Base-by-base conservation (phyloP, 92 coral and sea anemone genomes). In the Nematostella vectensis region DNA sequence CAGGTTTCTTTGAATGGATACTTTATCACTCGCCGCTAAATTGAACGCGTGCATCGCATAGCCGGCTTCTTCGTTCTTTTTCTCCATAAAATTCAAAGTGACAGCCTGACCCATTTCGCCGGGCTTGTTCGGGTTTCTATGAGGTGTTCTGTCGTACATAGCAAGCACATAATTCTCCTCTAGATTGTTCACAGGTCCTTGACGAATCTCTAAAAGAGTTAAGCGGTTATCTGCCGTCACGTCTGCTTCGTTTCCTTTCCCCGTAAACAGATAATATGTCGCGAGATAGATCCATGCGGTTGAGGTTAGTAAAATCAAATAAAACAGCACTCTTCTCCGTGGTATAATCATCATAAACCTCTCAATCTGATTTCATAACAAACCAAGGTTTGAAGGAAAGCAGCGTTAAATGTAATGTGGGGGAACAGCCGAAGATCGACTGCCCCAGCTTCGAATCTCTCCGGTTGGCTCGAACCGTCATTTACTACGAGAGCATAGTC, bases 31-130 rank as follows among this genome's bases (percentile, higher is more conserved):
- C 13, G 76, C 95, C 19, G 76, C 82, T 38, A 76, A 77, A 57
- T 91, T 91, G 61, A 91, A 91, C 8, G 98, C 94, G 58, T 86
- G 89, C 22, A 72, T 76, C 2, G 68, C 80, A 58, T 81, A 91
- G 38, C 98, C 98, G 51, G 85, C 86, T 28, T 83, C 71, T 65
- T 91, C 98, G 47, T 87, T 63, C 57, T 74, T 75, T 69, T 91
- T 91, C 66, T 91, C 98, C 67, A 88, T 48, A 63, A 83, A 80
- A 64, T 85, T 85, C 55, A 85, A 29, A 0, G 88, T 73, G 20
- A 85, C 95, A 0, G 71, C 95, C 19, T 76, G 80, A 4, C 98
- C 98, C 77, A 78, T 80, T 56, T 91, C 98, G 0, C 98, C 98
- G 3, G 98, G 93, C 44, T 82, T 82, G 59, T 91, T 82, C 2